phyloP scores from a whole-genome alignment of 2,113 vertebrate species.

The Stigmatopora nigra region DNA sequence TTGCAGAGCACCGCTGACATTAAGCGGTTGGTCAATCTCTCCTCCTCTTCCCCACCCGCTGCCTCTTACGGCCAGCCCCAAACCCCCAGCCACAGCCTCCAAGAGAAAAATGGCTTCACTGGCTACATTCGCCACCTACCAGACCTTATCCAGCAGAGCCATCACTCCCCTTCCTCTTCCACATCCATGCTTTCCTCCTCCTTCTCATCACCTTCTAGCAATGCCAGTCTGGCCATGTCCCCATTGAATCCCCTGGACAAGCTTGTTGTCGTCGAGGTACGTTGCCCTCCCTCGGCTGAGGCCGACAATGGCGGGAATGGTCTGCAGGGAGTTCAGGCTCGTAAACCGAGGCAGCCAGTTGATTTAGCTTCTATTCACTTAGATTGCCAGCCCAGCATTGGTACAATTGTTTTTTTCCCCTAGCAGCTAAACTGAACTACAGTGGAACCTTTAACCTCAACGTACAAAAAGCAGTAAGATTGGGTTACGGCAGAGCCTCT shows the following conservation, averaged over 20 bases:
- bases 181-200: slow-evolving; percentile 67
- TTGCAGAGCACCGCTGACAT: slow-evolving; percentile 93
- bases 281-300: slow-evolving; percentile 56
- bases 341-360: background rate
- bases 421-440: background rate
- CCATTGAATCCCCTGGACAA: slow-evolving; percentile 91
- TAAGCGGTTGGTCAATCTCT: slow-evolving; percentile 72
- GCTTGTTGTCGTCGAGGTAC: slow-evolving; percentile 90
- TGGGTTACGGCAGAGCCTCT: background rate
- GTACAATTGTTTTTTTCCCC: background rate
- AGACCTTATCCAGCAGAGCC: slow-evolving; percentile 99
- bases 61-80: slow-evolving; percentile 24
- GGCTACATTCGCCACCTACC: slow-evolving; percentile 95
- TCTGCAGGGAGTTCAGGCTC: slow-evolving; percentile 8
- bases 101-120: slow-evolving; percentile 95
- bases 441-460: background rate
- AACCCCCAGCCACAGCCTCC: slow-evolving; percentile 44
- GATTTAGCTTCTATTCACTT: slow-evolving; percentile 3
- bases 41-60: slow-evolving; percentile 41
- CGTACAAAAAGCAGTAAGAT: background rate
- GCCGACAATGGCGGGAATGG: slow-evolving; percentile 21
- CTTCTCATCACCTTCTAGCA: slow-evolving; percentile 76
- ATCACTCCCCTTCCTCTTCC: slow-evolving; percentile 81
- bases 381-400: background rate
- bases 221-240: slow-evolving; percentile 93